Evolutionary conservation across 1,140 invertebrate genomes (phyloP), one percentile per base, ranked within the genome.

Genomic region (Heliconius hermathena): DNA sequence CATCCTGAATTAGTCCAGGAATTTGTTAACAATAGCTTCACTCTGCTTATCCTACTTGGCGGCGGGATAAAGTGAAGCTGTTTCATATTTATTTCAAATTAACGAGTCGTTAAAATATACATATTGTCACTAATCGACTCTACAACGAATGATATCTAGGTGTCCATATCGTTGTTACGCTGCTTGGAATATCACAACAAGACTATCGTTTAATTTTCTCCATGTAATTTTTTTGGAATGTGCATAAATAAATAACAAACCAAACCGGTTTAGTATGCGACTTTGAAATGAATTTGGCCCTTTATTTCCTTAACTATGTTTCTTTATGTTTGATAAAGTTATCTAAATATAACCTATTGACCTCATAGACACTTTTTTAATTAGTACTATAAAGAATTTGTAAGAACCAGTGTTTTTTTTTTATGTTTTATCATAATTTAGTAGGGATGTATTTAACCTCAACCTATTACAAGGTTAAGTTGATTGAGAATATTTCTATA

Each of bases 361-460:
- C 22, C 73, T 74, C 13, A 60, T 36, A 74, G 18, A 20, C 49
- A 57, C 73, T 74, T 22, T n/a, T 74, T 57, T 36, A 57, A 74
- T 16, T 57, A 52, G 57, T 46, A 74, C 73, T 57, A 8, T 57
- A 18, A 57, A 57, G 20, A 57, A 57, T 22, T 57, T 8, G 20
- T 57, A 8, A 22, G n/a, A 57, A 57, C n/a, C n/a, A 57, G n/a
- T 5, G 5, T 1, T 22, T 57, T 57, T 57, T 57, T 22, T 22
- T n/a, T 8, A 8, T 57, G 22, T 57, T 8, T n/a, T 57, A 22
- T 52, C 13, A 5, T 8, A 0, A 6, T 33, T 33, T 33, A 33
- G 33, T 6, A 6, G 0, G 0, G 33, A 33, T 33, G 5, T 5
- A 8, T 6, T 22, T 22, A 57, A 22, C 54, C n/a, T 22, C 3